Evolutionary conservation across 2,113 vertebrate genomes (phyloP).

Genomic region (Mystacornis crossleyi): DNA sequence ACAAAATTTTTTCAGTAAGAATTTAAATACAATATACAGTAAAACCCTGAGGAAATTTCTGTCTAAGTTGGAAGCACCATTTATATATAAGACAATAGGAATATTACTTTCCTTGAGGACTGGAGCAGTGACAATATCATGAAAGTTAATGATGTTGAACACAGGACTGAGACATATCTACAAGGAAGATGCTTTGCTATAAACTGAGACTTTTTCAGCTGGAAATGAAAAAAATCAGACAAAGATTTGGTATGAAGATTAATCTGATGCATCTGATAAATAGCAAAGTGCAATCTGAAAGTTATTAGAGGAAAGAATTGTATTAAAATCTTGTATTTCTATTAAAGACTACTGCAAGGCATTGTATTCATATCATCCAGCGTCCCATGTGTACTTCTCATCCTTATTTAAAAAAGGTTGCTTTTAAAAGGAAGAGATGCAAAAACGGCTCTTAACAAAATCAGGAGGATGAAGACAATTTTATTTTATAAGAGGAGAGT

Average conservation of each 20-base stretch:
- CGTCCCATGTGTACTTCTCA: background rate
- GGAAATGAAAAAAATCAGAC: background rate
- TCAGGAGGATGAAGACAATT: background rate
- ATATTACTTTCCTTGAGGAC: background rate
- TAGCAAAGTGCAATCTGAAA: background rate
- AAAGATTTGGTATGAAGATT: background rate
- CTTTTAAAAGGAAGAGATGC: background rate
- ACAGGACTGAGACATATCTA: background rate
- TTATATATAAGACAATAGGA: background rate
- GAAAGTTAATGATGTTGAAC: background rate
- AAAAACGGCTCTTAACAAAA: background rate
- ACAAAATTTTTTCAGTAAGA: background rate
- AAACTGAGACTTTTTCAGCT: background rate
- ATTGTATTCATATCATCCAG: background rate
- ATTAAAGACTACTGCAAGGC: background rate
- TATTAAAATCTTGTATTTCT: background rate
- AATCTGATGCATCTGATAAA: background rate
- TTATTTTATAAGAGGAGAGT: background rate
- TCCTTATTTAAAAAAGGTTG: background rate
- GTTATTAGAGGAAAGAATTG: background rate
- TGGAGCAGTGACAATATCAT: background rate
- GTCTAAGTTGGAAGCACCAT: background rate
- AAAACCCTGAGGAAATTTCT: background rate
- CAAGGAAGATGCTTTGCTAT: background rate
- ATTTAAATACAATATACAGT: background rate